Percentiles rank a stretch among this genome's conserved stretches.
Evolutionary conservation across 2,113 vertebrate genomes (phyloP).

Genomic region (Motacilla tschutschensis): DNA sequence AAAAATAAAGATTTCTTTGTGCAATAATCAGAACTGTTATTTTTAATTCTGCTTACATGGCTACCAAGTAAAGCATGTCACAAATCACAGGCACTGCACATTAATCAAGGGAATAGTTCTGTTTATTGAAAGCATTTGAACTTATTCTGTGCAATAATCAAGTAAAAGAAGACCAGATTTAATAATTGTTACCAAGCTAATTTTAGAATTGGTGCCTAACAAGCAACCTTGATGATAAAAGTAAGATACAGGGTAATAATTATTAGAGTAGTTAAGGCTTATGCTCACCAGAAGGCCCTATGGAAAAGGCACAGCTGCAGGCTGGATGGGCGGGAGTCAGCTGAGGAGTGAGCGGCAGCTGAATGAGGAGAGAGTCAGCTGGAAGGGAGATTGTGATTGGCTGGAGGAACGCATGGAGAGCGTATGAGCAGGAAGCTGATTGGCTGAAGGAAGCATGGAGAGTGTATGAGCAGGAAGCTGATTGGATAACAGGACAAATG

Average conservation of each 20-base stretch:
- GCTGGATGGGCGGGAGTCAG: fast-evolving
- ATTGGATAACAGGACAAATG: not conserved
- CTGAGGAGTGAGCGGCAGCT: not conserved
- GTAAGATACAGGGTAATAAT: not conserved
- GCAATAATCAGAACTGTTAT: not conserved
- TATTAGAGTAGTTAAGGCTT: not conserved
- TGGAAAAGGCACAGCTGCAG: not conserved
- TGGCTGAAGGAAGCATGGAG: too few relatives aligned
- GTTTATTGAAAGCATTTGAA: not conserved
- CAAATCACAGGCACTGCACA: not conserved
- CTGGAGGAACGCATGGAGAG: not conserved
- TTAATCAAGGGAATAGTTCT: not conserved
- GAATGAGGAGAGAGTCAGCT: not conserved
- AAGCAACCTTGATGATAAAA: not conserved
- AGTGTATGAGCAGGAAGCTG: not conserved
- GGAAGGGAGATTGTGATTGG: not conserved
- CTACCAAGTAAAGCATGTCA: not conserved
- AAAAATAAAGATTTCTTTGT: not conserved
- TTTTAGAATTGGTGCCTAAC: not conserved
- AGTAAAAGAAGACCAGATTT: not conserved
- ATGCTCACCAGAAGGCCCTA: not conserved
- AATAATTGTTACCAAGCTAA: not conserved
- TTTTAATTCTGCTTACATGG: not conserved
- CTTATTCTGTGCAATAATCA: not conserved
- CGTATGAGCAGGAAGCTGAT: too few relatives aligned